Evolutionary conservation across 2,888 invertebrate species (phyloP).

Genomic region (Embidobia sp.): DNA sequence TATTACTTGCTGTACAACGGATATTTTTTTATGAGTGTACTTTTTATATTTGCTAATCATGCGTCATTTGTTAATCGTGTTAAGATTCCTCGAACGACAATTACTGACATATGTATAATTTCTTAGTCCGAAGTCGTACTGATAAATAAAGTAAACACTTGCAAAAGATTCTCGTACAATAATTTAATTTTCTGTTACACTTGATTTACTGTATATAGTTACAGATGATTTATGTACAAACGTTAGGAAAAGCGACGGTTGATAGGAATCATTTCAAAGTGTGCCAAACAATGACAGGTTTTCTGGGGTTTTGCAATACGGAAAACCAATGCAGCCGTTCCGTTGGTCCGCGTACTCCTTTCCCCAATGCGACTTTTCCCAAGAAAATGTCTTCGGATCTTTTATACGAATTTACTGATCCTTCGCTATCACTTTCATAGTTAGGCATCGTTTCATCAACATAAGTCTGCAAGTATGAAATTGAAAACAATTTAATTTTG

Average conservation of each 20-base stretch:
- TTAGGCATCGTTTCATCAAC: constrained; percentile 59
- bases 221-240: constrained; percentile 46
- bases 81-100: constrained; percentile 6
- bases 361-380: constrained; percentile 80
- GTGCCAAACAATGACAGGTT: constrained; percentile 80
- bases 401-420: constrained; percentile 73
- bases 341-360: constrained; percentile 78
- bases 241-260: not conserved
- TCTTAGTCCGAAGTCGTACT: constrained; percentile 11
- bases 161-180: constrained; percentile 7
- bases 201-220: constrained; percentile 10
- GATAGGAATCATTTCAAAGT: constrained; percentile 72
- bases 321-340: constrained; percentile 80
- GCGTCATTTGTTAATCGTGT: constrained; percentile 1
- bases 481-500: no score
- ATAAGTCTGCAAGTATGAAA: constrained; percentile 15
- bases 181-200: constrained; percentile 17
- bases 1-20: constrained; percentile 8
- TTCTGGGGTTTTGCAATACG: constrained; percentile 79
- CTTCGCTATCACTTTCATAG: constrained; percentile 77
- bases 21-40: constrained; percentile 31
- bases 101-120: constrained; percentile 10
- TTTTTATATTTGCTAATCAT: constrained; percentile 31
- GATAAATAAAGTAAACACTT: constrained; percentile 22
- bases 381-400: constrained; percentile 73